Evolutionary conservation across 2,888 invertebrate genomes (phyloP).

Genomic region (Athrips mouffetella): DNA sequence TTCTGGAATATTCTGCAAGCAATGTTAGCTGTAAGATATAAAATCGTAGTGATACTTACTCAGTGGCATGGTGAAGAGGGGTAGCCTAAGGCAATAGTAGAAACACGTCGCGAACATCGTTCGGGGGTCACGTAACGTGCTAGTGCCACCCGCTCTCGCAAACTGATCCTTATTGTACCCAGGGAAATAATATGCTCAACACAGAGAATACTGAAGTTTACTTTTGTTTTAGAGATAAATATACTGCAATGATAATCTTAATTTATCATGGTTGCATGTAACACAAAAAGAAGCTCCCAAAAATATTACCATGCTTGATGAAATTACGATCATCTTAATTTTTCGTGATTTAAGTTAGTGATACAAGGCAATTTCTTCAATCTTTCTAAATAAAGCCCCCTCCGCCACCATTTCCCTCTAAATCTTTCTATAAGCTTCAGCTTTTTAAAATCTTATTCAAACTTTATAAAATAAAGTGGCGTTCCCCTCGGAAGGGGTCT

Average conservation of each 20-base stretch:
- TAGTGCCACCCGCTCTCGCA: conserved; percentile 62
- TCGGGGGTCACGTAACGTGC: conserved; percentile 64
- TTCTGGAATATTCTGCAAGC: background rate
- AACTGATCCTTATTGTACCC: conserved; percentile 61
- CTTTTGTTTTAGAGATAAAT: too few relatives aligned
- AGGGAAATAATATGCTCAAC: conserved; percentile 67
- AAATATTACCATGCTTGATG: too few relatives aligned
- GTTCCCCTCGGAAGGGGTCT: conserved; percentile 61
- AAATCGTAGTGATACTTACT: conserved; percentile 65
- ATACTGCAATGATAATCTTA: too few relatives aligned
- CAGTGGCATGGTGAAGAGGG: conserved; percentile 54
- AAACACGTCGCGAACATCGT: conserved; percentile 66
- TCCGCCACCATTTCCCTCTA: conserved; percentile 37
- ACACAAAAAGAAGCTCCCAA: background rate
- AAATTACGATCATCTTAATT: too few relatives aligned
- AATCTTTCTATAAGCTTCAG: conserved; percentile 54
- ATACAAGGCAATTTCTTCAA: conserved; percentile 38
- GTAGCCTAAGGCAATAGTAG: conserved; percentile 59
- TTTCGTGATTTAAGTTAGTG: too few relatives aligned
- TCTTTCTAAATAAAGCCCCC: conserved; percentile 41
- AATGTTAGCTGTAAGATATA: conserved; percentile 39
- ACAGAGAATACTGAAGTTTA: too few relatives aligned
- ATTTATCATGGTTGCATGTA: conserved; percentile 30
- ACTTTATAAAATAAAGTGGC: conserved; percentile 72
- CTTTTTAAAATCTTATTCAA: conserved; percentile 77